Base-by-base conservation (phyloP, 1,140 invertebrate species). In the Drosophila sturtevanti region DNA sequence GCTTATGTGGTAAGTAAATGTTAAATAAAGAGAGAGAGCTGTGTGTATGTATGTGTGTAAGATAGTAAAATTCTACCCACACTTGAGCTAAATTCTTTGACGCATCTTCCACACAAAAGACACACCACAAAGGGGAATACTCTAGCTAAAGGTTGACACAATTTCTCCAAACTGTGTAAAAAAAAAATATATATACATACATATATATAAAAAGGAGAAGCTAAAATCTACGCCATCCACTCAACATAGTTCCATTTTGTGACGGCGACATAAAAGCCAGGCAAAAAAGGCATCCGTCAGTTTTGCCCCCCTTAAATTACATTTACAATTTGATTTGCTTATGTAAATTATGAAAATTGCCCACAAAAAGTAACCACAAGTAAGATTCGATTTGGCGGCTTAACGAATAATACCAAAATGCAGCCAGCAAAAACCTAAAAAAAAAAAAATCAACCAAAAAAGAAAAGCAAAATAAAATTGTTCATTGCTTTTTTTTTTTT, bases 311-410 rank as follows among this genome's bases (percentile, higher is more conserved):
- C 56, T 44, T 54, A 65, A 76, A 87, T 87, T 89, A 81, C 79
- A 81, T 79, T 82, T 69, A 72, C 82, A 86, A 86, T 86, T 86
- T 86, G 82, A 86, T 86, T 86, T 86, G 82, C 84, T 86, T 86
- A 86, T 86, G 82, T 86, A 86, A 86, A 86, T 86, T 86, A 86
- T 87, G 63, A 87, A 86, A 86, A 86, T 86, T 86, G 71, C 82
- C 78, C 71, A 76, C 78, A 82, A 71, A 81, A 71, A 86, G 81
- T 74, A 86, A 86, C 82, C 82, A 77, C 82, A 86, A 75, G 68
- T 79, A 68, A 81, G 66, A 87, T 87, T 87, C 84, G 82, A 89
- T 89, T 87, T 81, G 66, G 65, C 68, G 82, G 75, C 82, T 82
- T 81, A 89, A 75, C 60, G 41, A 48, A 48, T 48, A 48, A 48